Evolutionary conservation across 2,797 vertebrate species (phyloP), one percentile per base, ranked within the genome.

Genomic region (Sebastiscus tertius): DNA sequence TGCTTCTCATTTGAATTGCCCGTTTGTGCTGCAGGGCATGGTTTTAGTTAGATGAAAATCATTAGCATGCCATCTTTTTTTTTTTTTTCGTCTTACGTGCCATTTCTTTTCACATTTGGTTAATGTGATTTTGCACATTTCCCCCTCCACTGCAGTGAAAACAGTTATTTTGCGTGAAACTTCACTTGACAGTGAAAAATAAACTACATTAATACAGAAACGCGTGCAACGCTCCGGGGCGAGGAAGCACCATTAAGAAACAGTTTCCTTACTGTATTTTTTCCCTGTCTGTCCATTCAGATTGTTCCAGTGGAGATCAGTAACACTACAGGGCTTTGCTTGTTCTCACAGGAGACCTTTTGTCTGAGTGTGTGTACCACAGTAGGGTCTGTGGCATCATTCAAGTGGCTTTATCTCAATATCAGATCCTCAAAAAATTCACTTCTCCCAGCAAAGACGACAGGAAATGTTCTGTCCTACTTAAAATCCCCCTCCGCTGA

Each of bases 21-120:
- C 22, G 34, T 59, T 77, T 80, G 59, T 54, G 54, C 60, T 81
- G 9, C 27, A 6, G 67, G 59, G 62, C 29, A 29, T 71, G 67
- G 29, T 46, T 77, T 67, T 34, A 33, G 29, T 66, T 27, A 4
- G 3, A 27, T 64, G 59, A 54, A 34, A 63, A 29, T 4, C 39
- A 81, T 77, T 36, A 54, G 60, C 59, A 42, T 31, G 46, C 22
- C 29, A 39, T 52, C 34, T 2, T 67, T 29, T 68, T 39, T 27
- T 39, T 27, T 72, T 75, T 63, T 60, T 69, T 76, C 8, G 1
- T 64, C 42, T 36, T n/a, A 11, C 3, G 5, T 26, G 29, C 34
- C 42, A 6, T 78, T 80, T 62, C 7, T 29, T 39, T 36, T 49
- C 33, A 33, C 63, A 27, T 72, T 67, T 49, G 59, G 5, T 66